These are phyloP conservation scores for Ametastegia equiseti DNA, from an alignment of 2,888 invertebrate species.

Conservation along the genomic window DNA sequence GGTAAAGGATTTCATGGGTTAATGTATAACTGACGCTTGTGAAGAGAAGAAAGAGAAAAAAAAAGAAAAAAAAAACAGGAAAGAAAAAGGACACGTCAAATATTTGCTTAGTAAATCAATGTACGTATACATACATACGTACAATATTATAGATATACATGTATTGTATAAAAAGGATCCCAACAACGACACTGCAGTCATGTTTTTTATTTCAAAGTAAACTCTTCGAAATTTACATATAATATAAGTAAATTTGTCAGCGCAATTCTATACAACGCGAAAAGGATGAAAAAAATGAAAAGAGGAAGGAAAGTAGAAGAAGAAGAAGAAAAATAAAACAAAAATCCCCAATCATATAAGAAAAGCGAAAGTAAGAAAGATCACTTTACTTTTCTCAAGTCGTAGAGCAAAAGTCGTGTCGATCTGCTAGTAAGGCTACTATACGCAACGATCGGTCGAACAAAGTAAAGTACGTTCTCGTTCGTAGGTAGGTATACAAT, in stretches of 20 bases:
- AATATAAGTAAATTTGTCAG: too few species aligned
- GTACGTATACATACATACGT: too few species aligned
- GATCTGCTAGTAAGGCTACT: conserved; percentile 41
- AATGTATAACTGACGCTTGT: background rate
- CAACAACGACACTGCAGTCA: too few species aligned
- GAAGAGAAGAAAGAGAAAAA: background rate
- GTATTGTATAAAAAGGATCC: too few species aligned
- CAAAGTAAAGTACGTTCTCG: background rate
- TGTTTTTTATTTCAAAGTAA: too few species aligned
- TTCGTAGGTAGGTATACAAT: background rate
- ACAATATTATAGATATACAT: too few species aligned
- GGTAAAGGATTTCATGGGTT: too few species aligned
- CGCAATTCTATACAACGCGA: too few species aligned
- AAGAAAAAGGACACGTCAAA: too few species aligned
- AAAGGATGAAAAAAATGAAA: background rate
- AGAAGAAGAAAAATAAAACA: background rate
- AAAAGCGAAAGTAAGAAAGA: conserved; percentile 8
- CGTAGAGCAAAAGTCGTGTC: conserved; percentile 23
- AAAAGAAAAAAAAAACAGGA: background rate
- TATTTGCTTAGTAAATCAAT: too few species aligned
- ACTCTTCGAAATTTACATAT: too few species aligned
- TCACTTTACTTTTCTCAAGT: background rate
- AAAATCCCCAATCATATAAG: too few species aligned
- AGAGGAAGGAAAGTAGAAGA: background rate
- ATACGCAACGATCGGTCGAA: background rate